Evolutionary conservation across 2,888 invertebrate genomes (phyloP), one percentile per base, ranked within the genome.

Genomic region (Arrhopalites spinosus): DNA sequence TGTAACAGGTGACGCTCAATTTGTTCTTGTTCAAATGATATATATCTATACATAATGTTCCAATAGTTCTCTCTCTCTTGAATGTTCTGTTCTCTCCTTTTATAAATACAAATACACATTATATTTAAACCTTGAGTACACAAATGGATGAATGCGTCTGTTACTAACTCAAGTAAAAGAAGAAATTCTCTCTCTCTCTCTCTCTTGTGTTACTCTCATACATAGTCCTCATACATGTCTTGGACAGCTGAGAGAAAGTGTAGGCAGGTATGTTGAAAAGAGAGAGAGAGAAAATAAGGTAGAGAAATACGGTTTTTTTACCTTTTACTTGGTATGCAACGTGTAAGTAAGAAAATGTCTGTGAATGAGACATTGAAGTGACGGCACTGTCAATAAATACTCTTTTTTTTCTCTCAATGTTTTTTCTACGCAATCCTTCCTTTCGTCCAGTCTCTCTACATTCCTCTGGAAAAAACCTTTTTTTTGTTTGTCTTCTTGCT

Each of bases 351-450:
- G 50, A 50, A 8, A 0, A 23, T 8, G 25, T 20, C 43, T 15
- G 59, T 36, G 30, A 61, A 71, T 61, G 45, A 71, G 71, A 71
- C 59, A 36, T 71, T 36, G 11, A 59, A 71, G 59, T 71, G 71
- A 71, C 71, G 36, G 71, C 61, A n/a, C 25, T 71, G 59, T 71
- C 71, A 71, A 71, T 71, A 71, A 36, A 43, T 56, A n/a, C 36
- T 8, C 36, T 53, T 56, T 50, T n/a, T n/a, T 53, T 20, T 69
- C 27, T 50, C 23, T n/a, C n/a, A n/a, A n/a, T n/a, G 15, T 25
- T n/a, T 36, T 11, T 59, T n/a, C n/a, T n/a, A n/a, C n/a, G n/a
- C 20, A 25, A 20, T 20, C 23, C 23, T 53, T 2, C 53, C 15
- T 53, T 53, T 53, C 17, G 2, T 53, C 15, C 47, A 45, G 11